Conservation (phyloP, 2,797 vertebrate species). For the Sebastes nivosus region DNA sequence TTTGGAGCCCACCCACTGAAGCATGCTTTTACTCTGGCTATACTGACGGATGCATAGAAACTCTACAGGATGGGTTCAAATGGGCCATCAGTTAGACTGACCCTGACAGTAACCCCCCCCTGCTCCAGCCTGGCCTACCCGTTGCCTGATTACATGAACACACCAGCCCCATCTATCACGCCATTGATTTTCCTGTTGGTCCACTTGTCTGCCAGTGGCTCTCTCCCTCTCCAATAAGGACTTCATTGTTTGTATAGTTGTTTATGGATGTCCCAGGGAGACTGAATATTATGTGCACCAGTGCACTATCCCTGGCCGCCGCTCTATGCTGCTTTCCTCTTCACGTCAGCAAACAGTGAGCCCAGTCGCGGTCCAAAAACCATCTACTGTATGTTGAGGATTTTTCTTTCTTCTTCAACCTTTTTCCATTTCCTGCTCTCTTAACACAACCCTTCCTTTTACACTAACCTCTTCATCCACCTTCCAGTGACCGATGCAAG, state of each 20-base stretch:
- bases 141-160: conserved; percentile 76
- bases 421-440: conserved; percentile 26
- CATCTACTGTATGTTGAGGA: neutral
- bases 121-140: conserved; percentile 40
- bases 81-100: conserved; percentile 68
- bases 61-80: conserved; percentile 63
- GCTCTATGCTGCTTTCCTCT: neutral
- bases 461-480: conserved; percentile 54
- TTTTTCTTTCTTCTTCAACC: conserved; percentile 35
- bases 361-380: neutral
- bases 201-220: conserved; percentile 69
- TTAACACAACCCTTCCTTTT: conserved; percentile 52
- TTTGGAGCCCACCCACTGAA: conserved; percentile 46
- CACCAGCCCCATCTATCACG: conserved; percentile 78
- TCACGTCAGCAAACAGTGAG: conserved; percentile 6
- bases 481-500: conserved; percentile 68
- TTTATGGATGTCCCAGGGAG: conserved; percentile 71
- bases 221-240: conserved; percentile 71
- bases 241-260: conserved; percentile 78
- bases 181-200: conserved; percentile 79
- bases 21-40: conserved; percentile 28
- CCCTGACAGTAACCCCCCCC: conserved; percentile 58
- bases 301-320: conserved; percentile 18
- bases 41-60: conserved; percentile 53
- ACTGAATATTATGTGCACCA: conserved; percentile 61